Evolutionary conservation across 92 coral and sea anemone genomes (phyloP), one percentile per base, ranked within the genome.

Genomic region (Epizoanthus fatuus): DNA sequence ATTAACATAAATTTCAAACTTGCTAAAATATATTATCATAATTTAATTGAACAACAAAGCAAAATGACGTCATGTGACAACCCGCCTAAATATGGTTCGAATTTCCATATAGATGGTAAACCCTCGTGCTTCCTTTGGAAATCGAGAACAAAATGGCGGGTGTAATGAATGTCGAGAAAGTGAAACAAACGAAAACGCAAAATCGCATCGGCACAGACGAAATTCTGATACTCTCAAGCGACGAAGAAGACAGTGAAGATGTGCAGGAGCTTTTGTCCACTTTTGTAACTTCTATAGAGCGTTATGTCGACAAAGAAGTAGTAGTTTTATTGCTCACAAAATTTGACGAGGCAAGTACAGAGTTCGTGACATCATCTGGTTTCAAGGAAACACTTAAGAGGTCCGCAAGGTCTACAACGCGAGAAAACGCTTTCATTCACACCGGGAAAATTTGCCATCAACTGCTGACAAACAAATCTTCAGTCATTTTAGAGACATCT

Each of bases 181-280:
- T 11, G 42, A 57, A 63, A 35, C 25, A 40, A 8, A 69, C 69
- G 54, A 64, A 72, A 38, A 68, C 65, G 32, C 75, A 56, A 57
- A 53, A 25, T 74, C 69, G 40, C 53, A 32, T 72, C 37, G 39
- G 10, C 12, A 55, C 65, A 14, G 74, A 81, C 3, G 68, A 89
- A 29, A 68, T 95, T 69, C 80, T 92, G 7, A 70, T 92, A 1
- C 84, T 91, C 7, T 89, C 94, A 70, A 95, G 99, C 62, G 99
- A 97, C 44, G 98, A 97, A 12, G 99, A 96, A 42, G 95, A 88
- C 15, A 91, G 92, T 16, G 96, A 85, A 69, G 83, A 93, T 45
- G 84, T 81, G 13, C 68, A 69, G 45, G 92, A 89, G 29, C 93
- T 95, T 59, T 91, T 91, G n/a, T 45, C 85, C 38, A 86, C 64